phyloP scores from a whole-genome alignment of 2,888 invertebrate species.

The Piscicola geometra region DNA sequence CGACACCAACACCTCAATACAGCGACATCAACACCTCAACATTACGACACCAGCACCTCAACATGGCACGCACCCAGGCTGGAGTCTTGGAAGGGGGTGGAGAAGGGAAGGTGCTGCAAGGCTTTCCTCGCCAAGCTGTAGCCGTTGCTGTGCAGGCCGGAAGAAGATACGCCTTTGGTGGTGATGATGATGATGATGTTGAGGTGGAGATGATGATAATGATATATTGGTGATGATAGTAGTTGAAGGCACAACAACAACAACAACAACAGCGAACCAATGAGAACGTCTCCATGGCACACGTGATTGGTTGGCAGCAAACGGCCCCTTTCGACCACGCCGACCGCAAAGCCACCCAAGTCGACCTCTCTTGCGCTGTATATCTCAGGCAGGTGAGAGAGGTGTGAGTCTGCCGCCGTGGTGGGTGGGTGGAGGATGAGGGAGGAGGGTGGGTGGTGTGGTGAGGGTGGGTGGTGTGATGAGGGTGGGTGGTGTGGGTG shows the following conservation, averaged over 20 bases:
- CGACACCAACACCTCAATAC: no score
- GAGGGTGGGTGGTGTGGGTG: no score
- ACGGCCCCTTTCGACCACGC: slow-evolving; percentile 74
- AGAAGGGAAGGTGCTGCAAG: no score
- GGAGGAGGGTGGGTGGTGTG: background rate
- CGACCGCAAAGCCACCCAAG: slow-evolving; percentile 82
- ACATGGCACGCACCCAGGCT: no score
- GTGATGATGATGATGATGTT: no score
- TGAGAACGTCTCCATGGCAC: slow-evolving; percentile 47
- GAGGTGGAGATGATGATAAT: no score
- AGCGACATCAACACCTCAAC: no score
- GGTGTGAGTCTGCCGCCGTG: background rate
- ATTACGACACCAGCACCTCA: no score
- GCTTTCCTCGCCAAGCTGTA: slow-evolving; percentile 81
- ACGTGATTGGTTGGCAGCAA: slow-evolving; percentile 69
- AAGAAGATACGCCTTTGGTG: slow-evolving; percentile 71
- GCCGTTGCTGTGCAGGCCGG: slow-evolving; percentile 90
- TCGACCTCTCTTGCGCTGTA: slow-evolving; percentile 84
- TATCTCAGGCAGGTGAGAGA: slow-evolving; percentile 83
- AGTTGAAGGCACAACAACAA: no score
- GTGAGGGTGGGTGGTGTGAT: no score
- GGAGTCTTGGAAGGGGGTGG: no score
- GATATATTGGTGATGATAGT: no score
- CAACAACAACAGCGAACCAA: slow-evolving; percentile 7
- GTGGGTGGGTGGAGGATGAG: background rate